Conservation (phyloP, 37 sponge, comb jelly and placozoan species). For the Cladorhizidae sp. region DNA sequence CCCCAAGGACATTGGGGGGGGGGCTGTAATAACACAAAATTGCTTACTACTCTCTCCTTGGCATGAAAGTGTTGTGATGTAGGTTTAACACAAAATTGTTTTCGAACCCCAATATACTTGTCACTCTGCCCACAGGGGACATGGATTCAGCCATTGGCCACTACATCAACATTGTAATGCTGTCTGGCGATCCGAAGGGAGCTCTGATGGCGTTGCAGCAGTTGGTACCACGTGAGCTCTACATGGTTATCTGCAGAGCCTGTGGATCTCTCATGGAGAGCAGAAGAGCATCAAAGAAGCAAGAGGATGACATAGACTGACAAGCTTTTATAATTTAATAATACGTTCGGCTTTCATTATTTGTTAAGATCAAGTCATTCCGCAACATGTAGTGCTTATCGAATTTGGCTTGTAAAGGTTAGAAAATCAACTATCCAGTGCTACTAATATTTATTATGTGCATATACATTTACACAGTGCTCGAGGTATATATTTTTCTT, state of each 20-base stretch:
- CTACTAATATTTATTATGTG: too few relatives aligned
- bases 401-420: too few relatives aligned
- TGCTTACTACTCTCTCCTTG: background rate
- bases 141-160: slow-evolving; percentile 65
- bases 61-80: background rate
- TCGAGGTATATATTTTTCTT: too few relatives aligned
- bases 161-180: slow-evolving; percentile 72
- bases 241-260: slow-evolving; percentile 44
- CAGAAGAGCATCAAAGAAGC: background rate
- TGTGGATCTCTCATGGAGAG: slow-evolving; percentile 5
- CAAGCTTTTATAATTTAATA: too few relatives aligned
- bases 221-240: slow-evolving; percentile 65
- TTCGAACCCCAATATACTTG: background rate
- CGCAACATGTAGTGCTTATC: background rate
- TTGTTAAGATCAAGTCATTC: background rate
- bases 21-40: background rate
- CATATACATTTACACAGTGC: too few relatives aligned
- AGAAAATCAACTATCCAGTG: too few relatives aligned
- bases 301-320: slow-evolving; percentile 16
- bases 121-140: slow-evolving; percentile 39
- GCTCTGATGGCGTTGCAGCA: slow-evolving; percentile 66
- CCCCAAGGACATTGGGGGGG: background rate
- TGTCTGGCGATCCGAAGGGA: slow-evolving; percentile 69
- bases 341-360: too few relatives aligned
- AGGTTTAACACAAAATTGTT: background rate